Evolutionary conservation across 2,888 invertebrate genomes (phyloP).

Genomic region (Eilema caniola): DNA sequence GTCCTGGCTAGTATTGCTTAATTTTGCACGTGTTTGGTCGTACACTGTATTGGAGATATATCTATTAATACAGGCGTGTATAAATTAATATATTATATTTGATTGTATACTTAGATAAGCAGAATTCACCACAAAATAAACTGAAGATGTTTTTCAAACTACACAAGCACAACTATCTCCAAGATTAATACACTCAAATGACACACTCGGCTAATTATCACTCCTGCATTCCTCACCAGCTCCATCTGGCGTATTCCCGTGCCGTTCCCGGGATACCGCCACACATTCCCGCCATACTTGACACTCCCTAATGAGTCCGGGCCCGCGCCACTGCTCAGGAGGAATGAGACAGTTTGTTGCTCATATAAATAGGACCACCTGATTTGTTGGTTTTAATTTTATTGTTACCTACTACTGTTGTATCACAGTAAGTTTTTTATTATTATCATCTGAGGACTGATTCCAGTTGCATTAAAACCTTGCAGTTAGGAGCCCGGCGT

Average conservation of each 20-base stretch:
- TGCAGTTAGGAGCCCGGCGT: too few relatives aligned
- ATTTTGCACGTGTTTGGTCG: too few relatives aligned
- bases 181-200: constrained; percentile 1
- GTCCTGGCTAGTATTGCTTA: too few relatives aligned
- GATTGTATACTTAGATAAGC: background rate
- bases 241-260: constrained; percentile 13
- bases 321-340: constrained; percentile 30
- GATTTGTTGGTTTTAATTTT: constrained; percentile 8
- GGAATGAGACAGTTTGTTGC: constrained; percentile 32
- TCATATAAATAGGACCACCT: constrained; percentile 25
- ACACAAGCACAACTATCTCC: background rate
- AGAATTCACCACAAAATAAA: too few relatives aligned
- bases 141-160: background rate
- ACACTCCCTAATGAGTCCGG: constrained; percentile 45
- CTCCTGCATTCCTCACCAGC: background rate
- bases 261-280: constrained; percentile 4
- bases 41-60: too few relatives aligned
- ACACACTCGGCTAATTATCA: constrained; percentile 7
- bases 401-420: background rate
- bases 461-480: too few relatives aligned
- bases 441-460: too few relatives aligned
- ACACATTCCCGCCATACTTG: constrained; percentile 28
- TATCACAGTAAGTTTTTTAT: too few relatives aligned
- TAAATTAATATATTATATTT: too few relatives aligned
- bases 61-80: too few relatives aligned